Conservation (phyloP, 2,888 invertebrate genomes). For the Ectemnius continuus region DNA sequence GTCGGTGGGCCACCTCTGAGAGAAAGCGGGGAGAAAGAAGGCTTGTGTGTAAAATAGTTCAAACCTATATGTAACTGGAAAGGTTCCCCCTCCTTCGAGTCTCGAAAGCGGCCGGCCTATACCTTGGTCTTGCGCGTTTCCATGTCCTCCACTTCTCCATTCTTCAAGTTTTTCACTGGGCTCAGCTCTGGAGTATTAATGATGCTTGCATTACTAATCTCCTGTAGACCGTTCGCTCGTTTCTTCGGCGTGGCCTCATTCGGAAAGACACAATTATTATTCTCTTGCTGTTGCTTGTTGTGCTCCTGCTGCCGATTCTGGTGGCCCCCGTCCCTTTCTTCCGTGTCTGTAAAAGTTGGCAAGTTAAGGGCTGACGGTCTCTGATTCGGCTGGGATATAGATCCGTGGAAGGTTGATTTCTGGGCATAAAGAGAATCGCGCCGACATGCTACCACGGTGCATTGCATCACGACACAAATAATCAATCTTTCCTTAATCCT, state of each 20-base stretch:
- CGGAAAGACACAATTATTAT: constrained; percentile 71
- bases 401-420: constrained; percentile 4
- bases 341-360: not conserved
- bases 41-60: not conserved
- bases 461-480: not conserved
- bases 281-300: constrained; percentile 60
- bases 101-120: not conserved
- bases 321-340: not conserved
- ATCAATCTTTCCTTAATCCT: too few species aligned
- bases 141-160: constrained; percentile 64
- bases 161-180: constrained; percentile 71
- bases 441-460: constrained; percentile 51
- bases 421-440: constrained; percentile 18
- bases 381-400: not conserved
- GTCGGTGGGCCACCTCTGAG: constrained; percentile 83
- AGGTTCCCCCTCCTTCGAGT: too few species aligned
- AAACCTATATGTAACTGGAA: not conserved
- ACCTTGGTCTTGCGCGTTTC: constrained; percentile 56
- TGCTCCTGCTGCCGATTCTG: constrained; percentile 41
- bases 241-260: constrained; percentile 62
- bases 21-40: constrained; percentile 35
- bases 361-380: not conserved
- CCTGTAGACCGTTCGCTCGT: constrained; percentile 58
- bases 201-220: constrained; percentile 60
- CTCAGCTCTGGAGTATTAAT: constrained; percentile 72